phyloP scores from a whole-genome alignment of 1,140 invertebrate species.

The Drepana arcuata region DNA sequence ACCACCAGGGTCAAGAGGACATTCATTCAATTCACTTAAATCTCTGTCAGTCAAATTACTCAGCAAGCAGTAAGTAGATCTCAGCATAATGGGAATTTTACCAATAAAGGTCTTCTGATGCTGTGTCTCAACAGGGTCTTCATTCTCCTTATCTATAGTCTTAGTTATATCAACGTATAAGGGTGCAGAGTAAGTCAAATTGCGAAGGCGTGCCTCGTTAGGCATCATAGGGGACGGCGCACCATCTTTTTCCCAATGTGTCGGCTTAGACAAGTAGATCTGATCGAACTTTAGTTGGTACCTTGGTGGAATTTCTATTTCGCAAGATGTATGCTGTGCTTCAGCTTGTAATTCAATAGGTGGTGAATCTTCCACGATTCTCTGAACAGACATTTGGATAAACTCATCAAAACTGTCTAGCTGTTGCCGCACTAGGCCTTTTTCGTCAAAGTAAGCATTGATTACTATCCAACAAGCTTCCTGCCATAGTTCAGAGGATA shows the following conservation, averaged over 20 bases:
- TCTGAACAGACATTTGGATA: conserved; percentile 99
- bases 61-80: conserved; percentile 96
- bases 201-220: conserved; percentile 93
- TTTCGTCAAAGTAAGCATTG: conserved; percentile 99
- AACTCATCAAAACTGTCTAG: conserved; percentile 99
- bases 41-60: conserved; percentile 97
- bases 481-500: conserved; percentile 96
- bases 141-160: conserved; percentile 91
- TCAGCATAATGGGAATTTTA: conserved; percentile 99
- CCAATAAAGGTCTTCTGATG: conserved; percentile 99
- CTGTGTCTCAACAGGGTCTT: conserved; percentile 93
- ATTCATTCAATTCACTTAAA: conserved; percentile 98
- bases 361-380: conserved; percentile 98
- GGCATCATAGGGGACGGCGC: conserved; percentile 99
- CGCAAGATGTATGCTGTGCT: conserved; percentile 94
- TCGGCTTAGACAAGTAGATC: conserved; percentile 98
- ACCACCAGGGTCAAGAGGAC: conserved; percentile 97
- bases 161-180: conserved; percentile 99
- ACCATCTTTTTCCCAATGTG: conserved; percentile 99
- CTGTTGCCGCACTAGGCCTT: conserved; percentile 98
- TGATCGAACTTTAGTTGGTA: conserved; percentile 98
- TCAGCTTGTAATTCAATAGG: conserved; percentile 98
- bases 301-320: conserved; percentile 92
- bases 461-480: conserved; percentile 99
- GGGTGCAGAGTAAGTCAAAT: conserved; percentile 96